These are phyloP conservation scores for Hydrotaea diabolus DNA, from an alignment of 2,888 invertebrate genomes.

Conservation along the genomic window DNA sequence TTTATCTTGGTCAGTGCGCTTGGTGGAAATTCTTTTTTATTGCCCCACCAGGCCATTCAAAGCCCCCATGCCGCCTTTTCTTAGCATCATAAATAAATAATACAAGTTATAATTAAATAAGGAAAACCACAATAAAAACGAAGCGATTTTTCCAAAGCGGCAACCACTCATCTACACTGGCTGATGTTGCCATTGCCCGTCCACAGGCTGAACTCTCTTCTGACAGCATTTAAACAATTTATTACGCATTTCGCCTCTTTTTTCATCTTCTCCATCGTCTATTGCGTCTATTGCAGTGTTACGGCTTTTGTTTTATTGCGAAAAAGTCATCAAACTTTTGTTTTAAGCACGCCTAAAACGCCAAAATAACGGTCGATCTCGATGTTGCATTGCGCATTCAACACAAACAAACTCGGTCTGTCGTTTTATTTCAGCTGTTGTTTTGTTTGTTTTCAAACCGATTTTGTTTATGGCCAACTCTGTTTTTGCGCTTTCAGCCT, in stretches of 20 bases:
- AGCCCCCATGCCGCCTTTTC: not conserved
- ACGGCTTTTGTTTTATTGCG: constrained; percentile 3
- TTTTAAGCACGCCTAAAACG: constrained; percentile 33
- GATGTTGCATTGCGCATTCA: constrained; percentile 36
- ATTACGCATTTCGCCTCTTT: constrained; percentile 7
- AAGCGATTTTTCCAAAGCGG: not conserved
- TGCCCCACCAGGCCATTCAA: too few species aligned
- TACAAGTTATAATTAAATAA: constrained; percentile 35
- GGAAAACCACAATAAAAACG: not conserved
- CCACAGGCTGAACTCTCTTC: not conserved
- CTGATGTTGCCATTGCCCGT: not conserved
- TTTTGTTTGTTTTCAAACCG: not conserved
- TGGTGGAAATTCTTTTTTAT: too few species aligned
- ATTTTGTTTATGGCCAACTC: not conserved
- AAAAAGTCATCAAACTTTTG: constrained; percentile 58
- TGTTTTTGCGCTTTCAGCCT: not conserved
- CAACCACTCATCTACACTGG: not conserved
- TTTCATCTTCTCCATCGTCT: too few species aligned
- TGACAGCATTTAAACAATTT: not conserved
- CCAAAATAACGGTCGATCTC: constrained; percentile 39
- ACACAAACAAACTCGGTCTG: not conserved
- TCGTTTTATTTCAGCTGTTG: constrained; percentile 31
- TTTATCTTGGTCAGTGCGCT: too few species aligned
- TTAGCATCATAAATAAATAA: not conserved
- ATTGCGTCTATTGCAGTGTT: not conserved